Base-by-base conservation (phyloP, 2,888 invertebrate species). In the Callyntrura guangdongensis region DNA sequence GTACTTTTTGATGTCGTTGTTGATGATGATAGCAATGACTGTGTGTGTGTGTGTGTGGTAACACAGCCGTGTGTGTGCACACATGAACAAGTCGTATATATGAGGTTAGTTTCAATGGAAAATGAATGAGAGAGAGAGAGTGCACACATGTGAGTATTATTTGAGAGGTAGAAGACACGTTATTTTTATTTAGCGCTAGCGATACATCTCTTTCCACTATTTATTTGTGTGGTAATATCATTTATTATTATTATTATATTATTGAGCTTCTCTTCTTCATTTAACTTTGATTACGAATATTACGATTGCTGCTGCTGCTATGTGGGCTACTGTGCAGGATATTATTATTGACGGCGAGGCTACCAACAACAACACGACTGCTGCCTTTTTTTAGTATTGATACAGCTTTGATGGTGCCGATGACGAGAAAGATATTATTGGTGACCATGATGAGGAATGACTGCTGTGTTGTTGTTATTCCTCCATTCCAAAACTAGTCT, bases 351-450 rank as follows among this genome's bases (percentile, higher is more conserved):
- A 45, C n/a, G 17, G 47, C 47, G 47, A 45, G 36, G 69, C 36
- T 45, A 45, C 47, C 27, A 72, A 17, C 47, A 72, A 36, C 69
- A 69, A n/a, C 36, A 36, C 36, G 36, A 36, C 36, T 36, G 36
- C 53, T 17, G 72, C 72, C 72, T 47, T 72, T 72, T 72, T 47
- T 17, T 72, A n/a, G 47, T 72, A 72, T 72, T 72, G 72, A 72
- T 72, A 72, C 20, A 20, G 45, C 72, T 72, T 72, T 72, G 72
- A 72, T 47, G 72, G 72, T 72, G 72, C 72, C 72, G 72, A 72
- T 72, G 47, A 72, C 45, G 47, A 72, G 72, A 20, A 72, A 22
- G 69, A 72, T 72, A 72, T 72, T 72, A 72, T 72, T 72, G 72
- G 72, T 47, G 47, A 72, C 72, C 72, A n/a, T 72, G 72, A 72